Base-by-base conservation (phyloP, 2,888 invertebrate genomes). In the Synergus gifuensis region DNA sequence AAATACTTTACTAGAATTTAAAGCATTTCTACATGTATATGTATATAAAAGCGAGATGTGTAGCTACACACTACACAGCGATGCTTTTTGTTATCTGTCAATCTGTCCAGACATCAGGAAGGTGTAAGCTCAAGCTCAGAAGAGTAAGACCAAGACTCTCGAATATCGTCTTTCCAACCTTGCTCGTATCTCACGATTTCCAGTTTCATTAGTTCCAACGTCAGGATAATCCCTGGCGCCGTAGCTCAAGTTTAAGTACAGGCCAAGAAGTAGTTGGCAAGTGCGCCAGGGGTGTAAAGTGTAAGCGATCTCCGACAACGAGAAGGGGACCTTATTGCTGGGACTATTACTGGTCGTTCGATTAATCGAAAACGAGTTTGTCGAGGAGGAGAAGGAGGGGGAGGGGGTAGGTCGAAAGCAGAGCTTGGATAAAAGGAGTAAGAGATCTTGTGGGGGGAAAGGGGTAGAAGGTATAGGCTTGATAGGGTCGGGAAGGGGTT, bases 181-280 rank as follows among this genome's bases (percentile, higher is more conserved):
- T 73, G 40, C 54, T 73, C n/a, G 73, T 54, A 54, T n/a, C 73
- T 49, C 28, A 54, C 54, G 49, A 73, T 73, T 73, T 49, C 54
- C 54, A 73, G 54, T 73, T 73, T 73, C 73, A 73, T 73, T 73
- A 73, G 54, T 54, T 54, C 73, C 18, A 54, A 73, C 73, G 49
- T 73, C 73, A 58, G 54, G 54, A 73, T 73, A 73, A 54, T 73
- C 73, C 54, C 40, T 73, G 58, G 49, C 54, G 54, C 49, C 54
- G 73, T 73, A 73, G 73, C 54, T 73, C 36, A 40, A 73, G 73
- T 73, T 54, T 73, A 73, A 73, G 73, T 40, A 73, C n/a, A 73
- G 54, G 54, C n/a, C 36, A 73, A 54, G 49, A 73, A 73, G 54
- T 54, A 58, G 28, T 36, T 73, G 40, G 73, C 54, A 54, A 73